Evolutionary conservation across 1,140 invertebrate species (phyloP), one percentile per base, ranked within the genome.

Genomic region (Hestina assimilis): DNA sequence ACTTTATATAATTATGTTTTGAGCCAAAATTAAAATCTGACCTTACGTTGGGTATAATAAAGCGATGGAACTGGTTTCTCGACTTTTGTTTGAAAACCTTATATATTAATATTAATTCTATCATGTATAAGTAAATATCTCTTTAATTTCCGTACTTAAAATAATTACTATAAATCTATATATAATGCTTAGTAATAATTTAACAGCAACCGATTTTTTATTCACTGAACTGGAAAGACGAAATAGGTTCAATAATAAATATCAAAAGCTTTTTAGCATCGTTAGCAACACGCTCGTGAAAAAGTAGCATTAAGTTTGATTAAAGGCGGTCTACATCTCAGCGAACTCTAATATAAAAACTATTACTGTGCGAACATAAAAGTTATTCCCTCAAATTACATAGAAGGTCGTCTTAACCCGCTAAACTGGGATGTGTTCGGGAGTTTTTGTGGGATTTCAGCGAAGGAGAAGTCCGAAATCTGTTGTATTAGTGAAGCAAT

Each of bases 401-500:
- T 46, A 52, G 50, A 58, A 46, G 52, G 38, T 51, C 42, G 41
- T 60, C 50, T 66, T 46, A 45, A 51, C 43, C 52, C 55, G 48
- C 48, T 64, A 45, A 31, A 46, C 51, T 47, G 29, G 53, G 19
- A 48, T 46, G 45, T 64, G 41, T 58, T 51, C 23, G 47, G 19
- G 59, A 71, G 66, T 79, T 75, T 74, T 77, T 74, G 75, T 66
- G 38, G 54, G 62, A 74, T 77, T 78, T 69, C 61, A 55, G 60
- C 43, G 38, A 56, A 24, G 56, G 54, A 68, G 43, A 66, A 72
- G 69, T 66, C 72, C 69, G 59, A 79, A 85, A 83, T 81, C 74
- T 85, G 79, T 80, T 83, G 79, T 82, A 80, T 86, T 83, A 86
- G 72, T 78, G 75, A 77, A 82, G 79, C 75, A 83, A 86, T 86